phyloP scores from a whole-genome alignment of 2,797 vertebrate genomes.

The Carcharodon carcharias region DNA sequence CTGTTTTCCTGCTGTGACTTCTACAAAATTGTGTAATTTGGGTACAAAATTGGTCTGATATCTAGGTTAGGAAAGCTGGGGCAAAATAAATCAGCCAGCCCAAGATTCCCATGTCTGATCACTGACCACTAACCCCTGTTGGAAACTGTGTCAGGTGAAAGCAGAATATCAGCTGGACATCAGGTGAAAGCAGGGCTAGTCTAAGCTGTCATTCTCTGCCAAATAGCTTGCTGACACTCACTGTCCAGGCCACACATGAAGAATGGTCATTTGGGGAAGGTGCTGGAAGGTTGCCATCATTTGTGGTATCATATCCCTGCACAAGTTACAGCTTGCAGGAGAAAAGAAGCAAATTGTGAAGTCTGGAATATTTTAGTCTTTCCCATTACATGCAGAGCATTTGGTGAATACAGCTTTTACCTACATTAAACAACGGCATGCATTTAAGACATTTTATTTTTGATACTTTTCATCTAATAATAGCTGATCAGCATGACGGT shows the following conservation, averaged over 20 bases:
- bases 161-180: neutral
- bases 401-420: neutral
- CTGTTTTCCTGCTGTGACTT: neutral
- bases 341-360: neutral
- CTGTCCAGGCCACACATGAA: constrained; percentile 24
- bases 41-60: neutral
- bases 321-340: neutral
- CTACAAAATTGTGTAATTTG: neutral
- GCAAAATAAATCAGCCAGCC: neutral
- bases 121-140: neutral
- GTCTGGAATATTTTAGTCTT: neutral
- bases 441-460: neutral
- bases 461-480: neutral
- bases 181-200: neutral
- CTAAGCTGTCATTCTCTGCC: constrained; percentile 17
- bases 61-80: neutral
- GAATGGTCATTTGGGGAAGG: constrained; percentile 7
- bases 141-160: neutral
- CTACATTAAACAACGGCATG: neutral
- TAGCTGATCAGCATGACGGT: neutral
- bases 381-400: neutral
- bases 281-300: constrained; percentile 19
- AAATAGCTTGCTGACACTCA: constrained; percentile 31
- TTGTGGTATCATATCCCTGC: neutral
- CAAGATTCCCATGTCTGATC: neutral